These are phyloP conservation scores for fruit fly (Drosophila melanogaster) DNA, from an alignment of 1,140 invertebrate genomes.

Conservation along the genomic window DNA sequence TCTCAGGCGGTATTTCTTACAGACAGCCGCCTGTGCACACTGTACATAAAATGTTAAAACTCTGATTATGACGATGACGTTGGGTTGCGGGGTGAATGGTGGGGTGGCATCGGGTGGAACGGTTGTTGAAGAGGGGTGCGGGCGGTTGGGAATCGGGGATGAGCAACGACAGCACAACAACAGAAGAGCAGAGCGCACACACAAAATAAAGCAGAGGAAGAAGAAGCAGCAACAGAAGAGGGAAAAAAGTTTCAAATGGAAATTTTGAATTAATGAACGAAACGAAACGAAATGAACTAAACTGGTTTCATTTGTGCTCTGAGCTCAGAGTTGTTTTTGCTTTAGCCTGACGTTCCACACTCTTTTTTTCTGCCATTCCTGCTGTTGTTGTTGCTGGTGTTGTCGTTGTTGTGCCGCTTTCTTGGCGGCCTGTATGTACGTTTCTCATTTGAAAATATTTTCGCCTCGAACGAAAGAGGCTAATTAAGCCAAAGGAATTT, in stretches of 20 bases:
- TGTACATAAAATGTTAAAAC: conserved; percentile 83
- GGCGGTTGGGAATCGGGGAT: conserved; percentile 55
- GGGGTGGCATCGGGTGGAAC: conserved; percentile 18
- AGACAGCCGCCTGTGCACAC: conserved; percentile 45
- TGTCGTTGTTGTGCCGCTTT: conserved; percentile 73
- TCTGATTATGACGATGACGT: conserved; percentile 80
- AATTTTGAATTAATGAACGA: conserved; percentile 84
- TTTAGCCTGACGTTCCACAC: conserved; percentile 25
- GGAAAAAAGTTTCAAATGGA: conserved; percentile 82
- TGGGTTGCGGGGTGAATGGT: conserved; percentile 34
- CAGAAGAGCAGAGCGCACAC: conserved; percentile 41
- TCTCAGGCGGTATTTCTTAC: neutral
- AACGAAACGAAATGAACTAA: conserved; percentile 83
- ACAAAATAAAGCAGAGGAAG: conserved; percentile 44
- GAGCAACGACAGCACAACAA: conserved; percentile 72
- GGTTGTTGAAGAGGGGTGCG: neutral
- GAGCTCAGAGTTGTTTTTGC: conserved; percentile 59
- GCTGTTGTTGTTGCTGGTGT: conserved; percentile 32
- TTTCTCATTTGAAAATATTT: conserved; percentile 82
- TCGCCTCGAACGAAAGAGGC: conserved; percentile 80
- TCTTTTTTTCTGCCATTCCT: conserved; percentile 24
- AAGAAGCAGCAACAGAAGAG: conserved; percentile 37
- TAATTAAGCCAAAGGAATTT: conserved; percentile 83
- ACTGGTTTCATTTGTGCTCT: conserved; percentile 82
- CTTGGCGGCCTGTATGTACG: conserved; percentile 62